Conservation (phyloP, 1,140 invertebrate genomes). For the Lepidurus arcticus region DNA sequence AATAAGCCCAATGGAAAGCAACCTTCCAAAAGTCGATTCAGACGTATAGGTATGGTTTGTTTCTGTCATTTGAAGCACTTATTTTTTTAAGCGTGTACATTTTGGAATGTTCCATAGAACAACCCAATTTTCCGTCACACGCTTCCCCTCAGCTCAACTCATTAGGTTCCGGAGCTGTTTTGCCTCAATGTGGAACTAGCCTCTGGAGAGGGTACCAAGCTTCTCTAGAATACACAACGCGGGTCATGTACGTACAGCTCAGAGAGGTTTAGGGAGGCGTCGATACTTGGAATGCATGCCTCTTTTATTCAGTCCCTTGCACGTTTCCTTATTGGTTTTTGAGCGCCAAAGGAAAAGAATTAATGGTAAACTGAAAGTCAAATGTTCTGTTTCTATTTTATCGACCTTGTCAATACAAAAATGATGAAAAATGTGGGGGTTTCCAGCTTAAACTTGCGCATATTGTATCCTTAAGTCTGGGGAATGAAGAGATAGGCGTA, state of each 20-base stretch:
- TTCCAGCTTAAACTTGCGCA: no score
- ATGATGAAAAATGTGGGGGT: no score
- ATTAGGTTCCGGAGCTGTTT: not conserved
- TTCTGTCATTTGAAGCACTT: not conserved
- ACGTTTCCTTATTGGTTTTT: not conserved
- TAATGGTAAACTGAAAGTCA: not conserved
- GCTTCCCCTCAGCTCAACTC: not conserved
- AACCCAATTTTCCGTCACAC: not conserved
- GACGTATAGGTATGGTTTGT: not conserved
- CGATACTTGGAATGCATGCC: not conserved
- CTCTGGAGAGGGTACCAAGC: not conserved
- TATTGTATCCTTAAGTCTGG: no score
- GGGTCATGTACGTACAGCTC: not conserved
- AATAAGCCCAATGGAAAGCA: not conserved
- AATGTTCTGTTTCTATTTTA: not conserved
- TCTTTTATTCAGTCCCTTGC: not conserved
- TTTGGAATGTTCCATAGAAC: not conserved
- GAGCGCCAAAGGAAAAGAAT: not conserved
- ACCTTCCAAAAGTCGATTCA: not conserved
- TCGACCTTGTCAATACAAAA: not conserved
- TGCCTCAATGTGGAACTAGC: not conserved
- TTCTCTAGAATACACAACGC: constrained; percentile 4
- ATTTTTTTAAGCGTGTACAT: not conserved
- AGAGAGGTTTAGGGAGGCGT: not conserved
- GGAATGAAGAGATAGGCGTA: no score